Base-by-base conservation (phyloP, 2,888 invertebrate species). In the Drosophila stalkeri region DNA sequence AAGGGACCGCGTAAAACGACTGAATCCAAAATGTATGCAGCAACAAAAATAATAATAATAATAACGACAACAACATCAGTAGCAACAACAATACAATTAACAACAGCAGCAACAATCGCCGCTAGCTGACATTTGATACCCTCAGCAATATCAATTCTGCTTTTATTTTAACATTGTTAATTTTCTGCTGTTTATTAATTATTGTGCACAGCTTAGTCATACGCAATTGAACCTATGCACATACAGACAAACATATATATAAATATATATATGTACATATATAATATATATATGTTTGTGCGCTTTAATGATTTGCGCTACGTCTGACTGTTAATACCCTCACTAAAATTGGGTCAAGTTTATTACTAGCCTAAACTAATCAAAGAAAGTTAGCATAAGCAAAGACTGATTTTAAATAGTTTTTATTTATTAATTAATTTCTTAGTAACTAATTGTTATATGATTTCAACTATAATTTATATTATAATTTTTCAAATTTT, bases 1-100 rank as follows among this genome's bases (percentile, higher is more conserved):
- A 93, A 93, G 81, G 93, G 93, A 75, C 92, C 93, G 14, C 92
- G 92, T 70, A 93, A 93, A 87, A 87, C 92, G 64, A 90, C 92
- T 81, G 93, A 93, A 91, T 91, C 91, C 31, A 93, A 93, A 93
- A 92, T 91, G 93, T 93, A 93, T 81, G 92, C 71, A 73, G 64
- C 14, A 33, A 46, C 14, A 54, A 54, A 23, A 57, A 14, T 8
- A 51, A 11, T 31, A 72, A 64, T 9, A 20, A 49, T 7, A 51
- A 43, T 11, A 55, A 55, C 37, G 54, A 12, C 18, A 39, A 11
- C 46, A 72, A 65, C 12, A 31, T 47, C 8, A 54, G 39, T 18
- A 57, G n/a, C 20, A 39, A 18, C 18, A 49, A 44, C n/a, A 41
- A n/a, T n/a, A 41, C 41, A 41, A 41, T 41, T 41, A 41, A 41